These are phyloP conservation scores for Tipula unca DNA, from an alignment of 2,888 invertebrate species.

Conservation along the genomic window DNA sequence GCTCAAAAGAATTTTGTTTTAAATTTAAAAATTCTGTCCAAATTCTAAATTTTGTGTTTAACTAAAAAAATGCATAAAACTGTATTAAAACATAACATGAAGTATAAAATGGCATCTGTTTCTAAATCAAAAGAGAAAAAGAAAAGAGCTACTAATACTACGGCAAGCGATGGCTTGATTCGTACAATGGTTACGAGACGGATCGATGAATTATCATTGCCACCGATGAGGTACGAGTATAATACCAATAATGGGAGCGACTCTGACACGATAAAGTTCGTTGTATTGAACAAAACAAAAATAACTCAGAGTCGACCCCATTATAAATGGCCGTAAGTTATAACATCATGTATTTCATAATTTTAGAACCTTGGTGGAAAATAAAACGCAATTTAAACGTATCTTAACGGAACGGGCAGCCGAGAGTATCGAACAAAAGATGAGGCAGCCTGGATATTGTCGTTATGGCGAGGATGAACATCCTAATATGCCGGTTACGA, in stretches of 20 bases:
- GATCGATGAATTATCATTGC: background rate
- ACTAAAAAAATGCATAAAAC: background rate
- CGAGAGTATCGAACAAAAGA: background rate
- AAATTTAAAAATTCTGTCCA: background rate
- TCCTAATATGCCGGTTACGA: background rate
- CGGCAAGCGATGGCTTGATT: background rate
- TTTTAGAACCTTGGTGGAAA: background rate
- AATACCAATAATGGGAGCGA: background rate
- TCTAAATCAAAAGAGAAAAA: background rate
- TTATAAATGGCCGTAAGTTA: too few species aligned
- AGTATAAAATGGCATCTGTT: background rate
- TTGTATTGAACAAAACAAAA: too few species aligned
- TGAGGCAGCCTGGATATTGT: background rate
- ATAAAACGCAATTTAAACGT: background rate
- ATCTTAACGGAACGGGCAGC: background rate
- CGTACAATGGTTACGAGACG: background rate
- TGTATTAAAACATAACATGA: background rate
- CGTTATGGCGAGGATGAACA: background rate
- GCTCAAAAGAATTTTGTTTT: background rate
- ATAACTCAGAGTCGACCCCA: too few species aligned
- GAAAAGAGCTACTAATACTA: background rate
- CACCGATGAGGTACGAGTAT: background rate
- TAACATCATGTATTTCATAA: background rate
- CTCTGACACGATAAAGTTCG: too few species aligned
- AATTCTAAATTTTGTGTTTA: background rate